Base-by-base conservation (phyloP, 2,888 invertebrate genomes). In the Mesodorylaimus sp. region DNA sequence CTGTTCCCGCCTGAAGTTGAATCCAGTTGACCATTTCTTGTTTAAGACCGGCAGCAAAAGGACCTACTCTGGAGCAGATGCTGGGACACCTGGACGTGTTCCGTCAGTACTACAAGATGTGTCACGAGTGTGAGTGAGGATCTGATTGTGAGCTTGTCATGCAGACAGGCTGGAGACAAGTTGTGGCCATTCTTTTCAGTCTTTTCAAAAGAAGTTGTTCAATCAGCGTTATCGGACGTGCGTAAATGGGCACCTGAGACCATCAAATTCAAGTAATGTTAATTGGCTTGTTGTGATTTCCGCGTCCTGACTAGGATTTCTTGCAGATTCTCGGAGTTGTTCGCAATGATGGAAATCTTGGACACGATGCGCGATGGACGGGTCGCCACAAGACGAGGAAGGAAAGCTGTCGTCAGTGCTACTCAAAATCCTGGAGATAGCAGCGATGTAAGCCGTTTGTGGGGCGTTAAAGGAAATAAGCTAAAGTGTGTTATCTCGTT, bases 71-170 rank as follows among this genome's bases (percentile, higher is more conserved):
- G 58, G 63, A 82, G 71, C 65, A 66, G 53, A 83, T 91, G 55
- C 74, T 95, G 60, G 80, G 81, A 52, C 93, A 95, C 71, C 75
- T 95, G 63, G 91, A 93, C 68, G 81, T 83, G 70, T 77, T 89
- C 73, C 74, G 88, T 64, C 66, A 67, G 51, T 64, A 64, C 5
- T 71, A 70, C 58, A 65, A 68, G 54, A 70, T 71, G 55, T 68
- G 55, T n/a, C 49, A 48, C 10, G 7, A 47, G 5, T 47, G 49
- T 48, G 27, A 44, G 48, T 23, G 7, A 16, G 16, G 10, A 32
- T 32, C 16, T 32, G 32, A 32, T 13, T 32, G 10, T 10, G 10
- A 32, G 10, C 10, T 13, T 32, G 32, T 13, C 16, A 32, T 10
- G 32, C 10, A 32, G 16, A 13, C 16, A 13, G 10, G 32, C 66